phyloP scores from a whole-genome alignment of 2,888 invertebrate species.

The Apodemia zela region DNA sequence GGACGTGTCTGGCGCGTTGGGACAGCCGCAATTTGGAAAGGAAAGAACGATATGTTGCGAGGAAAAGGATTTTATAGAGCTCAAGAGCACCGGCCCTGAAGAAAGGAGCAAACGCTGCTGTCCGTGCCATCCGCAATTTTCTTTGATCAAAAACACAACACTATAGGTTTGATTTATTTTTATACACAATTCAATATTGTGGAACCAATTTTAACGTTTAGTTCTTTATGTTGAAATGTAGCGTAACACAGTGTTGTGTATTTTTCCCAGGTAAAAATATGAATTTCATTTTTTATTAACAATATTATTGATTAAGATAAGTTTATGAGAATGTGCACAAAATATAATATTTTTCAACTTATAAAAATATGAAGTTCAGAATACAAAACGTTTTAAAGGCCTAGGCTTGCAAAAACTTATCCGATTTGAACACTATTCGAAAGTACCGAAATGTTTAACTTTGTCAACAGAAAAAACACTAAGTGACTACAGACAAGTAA shows the following conservation, averaged over 20 bases:
- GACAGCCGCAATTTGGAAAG: slow-evolving; percentile 75
- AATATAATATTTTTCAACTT: too few species aligned
- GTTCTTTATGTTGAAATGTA: background rate
- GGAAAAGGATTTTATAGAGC: slow-evolving; percentile 73
- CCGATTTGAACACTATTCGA: too few species aligned
- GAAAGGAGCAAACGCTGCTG: slow-evolving; percentile 59
- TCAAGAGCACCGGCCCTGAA: slow-evolving; percentile 47
- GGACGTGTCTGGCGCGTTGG: slow-evolving; percentile 74
- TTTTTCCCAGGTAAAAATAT: too few species aligned
- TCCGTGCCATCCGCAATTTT: slow-evolving; percentile 66
- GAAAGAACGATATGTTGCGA: slow-evolving; percentile 75
- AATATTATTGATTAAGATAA: too few species aligned
- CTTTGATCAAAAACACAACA: slow-evolving; percentile 71
- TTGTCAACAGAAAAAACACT: too few species aligned
- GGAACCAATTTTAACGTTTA: slow-evolving; percentile 40
- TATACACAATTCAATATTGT: slow-evolving; percentile 61
- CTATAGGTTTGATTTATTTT: slow-evolving; percentile 65
- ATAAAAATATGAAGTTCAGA: too few species aligned
- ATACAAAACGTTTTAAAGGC: too few species aligned
- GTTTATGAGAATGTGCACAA: too few species aligned
- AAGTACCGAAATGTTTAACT: too few species aligned
- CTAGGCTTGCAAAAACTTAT: too few species aligned
- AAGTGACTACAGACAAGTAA: too few species aligned
- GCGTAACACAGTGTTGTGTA: background rate
- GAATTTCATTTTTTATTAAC: too few species aligned